Percentiles rank a stretch among this genome's conserved stretches.
These are phyloP conservation scores for Neodiprion pinetum DNA, from an alignment of 1,140 invertebrate species.

Conservation along the genomic window DNA sequence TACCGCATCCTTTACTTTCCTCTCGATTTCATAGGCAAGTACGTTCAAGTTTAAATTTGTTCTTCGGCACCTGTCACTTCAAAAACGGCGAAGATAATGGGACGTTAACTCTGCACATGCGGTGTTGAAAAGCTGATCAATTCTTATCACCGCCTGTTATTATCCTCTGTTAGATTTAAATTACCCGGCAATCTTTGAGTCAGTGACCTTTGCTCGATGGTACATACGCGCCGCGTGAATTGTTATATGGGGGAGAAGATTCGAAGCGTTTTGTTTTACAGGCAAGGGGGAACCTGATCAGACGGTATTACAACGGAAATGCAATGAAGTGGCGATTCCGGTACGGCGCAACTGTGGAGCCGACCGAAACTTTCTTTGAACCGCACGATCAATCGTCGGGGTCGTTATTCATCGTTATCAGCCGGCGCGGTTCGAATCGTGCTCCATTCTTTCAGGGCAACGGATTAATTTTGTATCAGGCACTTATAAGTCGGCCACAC, in stretches of 20 bases:
- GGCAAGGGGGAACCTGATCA: neutral
- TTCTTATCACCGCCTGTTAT: neutral
- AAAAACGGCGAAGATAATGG: no score
- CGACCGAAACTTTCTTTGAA: neutral
- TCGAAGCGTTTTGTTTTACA: neutral
- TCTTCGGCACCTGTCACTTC: no score
- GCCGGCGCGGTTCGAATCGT: no score
- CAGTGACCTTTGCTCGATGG: neutral
- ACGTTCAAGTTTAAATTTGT: no score
- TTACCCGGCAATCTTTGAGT: neutral
- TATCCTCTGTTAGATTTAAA: neutral
- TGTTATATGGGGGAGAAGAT: neutral
- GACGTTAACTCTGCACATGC: no score
- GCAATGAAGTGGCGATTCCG: neutral
- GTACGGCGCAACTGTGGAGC: neutral
- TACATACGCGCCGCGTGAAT: neutral
- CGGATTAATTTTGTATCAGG: no score
- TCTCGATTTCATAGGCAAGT: no score
- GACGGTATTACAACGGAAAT: neutral
- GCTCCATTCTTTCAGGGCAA: no score
- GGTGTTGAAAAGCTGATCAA: no score
- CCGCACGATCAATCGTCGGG: neutral
- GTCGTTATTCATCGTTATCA: no score
- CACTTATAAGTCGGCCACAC: no score
- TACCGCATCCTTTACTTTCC: no score